Base-by-base conservation (phyloP, 2,888 invertebrate species). In the Perizoma flavofasciatum region DNA sequence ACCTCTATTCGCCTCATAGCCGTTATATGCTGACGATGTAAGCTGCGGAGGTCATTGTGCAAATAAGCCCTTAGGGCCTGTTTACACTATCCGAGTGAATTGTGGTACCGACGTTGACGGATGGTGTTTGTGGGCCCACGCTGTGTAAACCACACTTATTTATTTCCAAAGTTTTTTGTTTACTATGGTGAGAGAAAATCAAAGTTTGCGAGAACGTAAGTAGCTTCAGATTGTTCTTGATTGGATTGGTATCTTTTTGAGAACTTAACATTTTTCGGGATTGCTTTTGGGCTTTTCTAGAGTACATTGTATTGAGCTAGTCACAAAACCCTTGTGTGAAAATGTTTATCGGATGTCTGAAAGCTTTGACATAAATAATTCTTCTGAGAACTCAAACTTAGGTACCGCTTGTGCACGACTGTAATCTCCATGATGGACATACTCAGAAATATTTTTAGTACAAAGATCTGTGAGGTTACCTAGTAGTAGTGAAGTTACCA, bases 21-120 rank as follows among this genome's bases (percentile, higher is more conserved):
- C n/a, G n/a, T n/a, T n/a, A 35, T 6, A 35, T 6, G 6, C 35
- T 5, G 6, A 4, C 37, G 37, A 22, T 39, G 40, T 33, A 41
- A 22, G 22, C 11, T 50, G 1, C 50, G 4, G 32, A 9, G 56
- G 46, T 7, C 37, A 37, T 7, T 37, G 37, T 37, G 37, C 72
- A 77, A 78, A 78, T 77, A 77, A 73, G 71, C 71, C 65, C 68
- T 73, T 72, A 77, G 72, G 53, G 69, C 62, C 49, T 82, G 82
- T 82, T 81, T 81, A 79, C 79, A 77, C 75, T 73, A 70, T 68
- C 70, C 66, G 69, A 82, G 78, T 82, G 80, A 83, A 83, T 79
- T 74, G 77, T 68, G 70, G 65, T 62, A 56, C 34, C 62, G 83
- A 83, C 84, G 68, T 81, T 83, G 84, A 84, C 77, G 71, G 83